Evolutionary conservation across 2,888 invertebrate species (phyloP), one percentile per base, ranked within the genome.

Genomic region (Pollenia labialis): DNA sequence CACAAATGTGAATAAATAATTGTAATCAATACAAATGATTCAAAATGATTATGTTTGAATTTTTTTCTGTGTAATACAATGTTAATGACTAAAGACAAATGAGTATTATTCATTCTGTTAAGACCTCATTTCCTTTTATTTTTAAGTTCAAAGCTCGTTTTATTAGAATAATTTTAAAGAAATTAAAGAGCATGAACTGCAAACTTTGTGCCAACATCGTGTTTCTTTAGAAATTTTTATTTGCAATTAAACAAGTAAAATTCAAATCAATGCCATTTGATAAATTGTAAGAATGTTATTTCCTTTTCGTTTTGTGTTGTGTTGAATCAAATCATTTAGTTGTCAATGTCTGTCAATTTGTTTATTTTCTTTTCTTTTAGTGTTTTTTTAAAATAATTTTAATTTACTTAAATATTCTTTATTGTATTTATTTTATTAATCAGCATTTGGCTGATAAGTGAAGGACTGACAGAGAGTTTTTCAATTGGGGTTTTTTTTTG

Each of bases 391-490:
- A 11, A 50, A 48, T 66, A 48, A 48, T 68, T 10, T 40, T 18
- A 64, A 64, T 64, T 44, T 42, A n/a, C n/a, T 68, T 40, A 40
- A 68, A n/a, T 32, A 11, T 68, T 32, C 50, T 68, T 50, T 69
- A 14, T 69, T 42, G 52, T 69, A 69, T 42, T 54, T 48, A 4
- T 48, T 14, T 23, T 32, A 32, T 48, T 23, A 48, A 23, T 66
- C 32, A 48, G 18, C 48, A 66, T 48, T 48, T 64, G 11, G 18
- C 9, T 64, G 44, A 64, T 44, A 64, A 48, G 32, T 23, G 14
- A 46, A 48, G 23, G 48, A 48, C 48, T 23, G 23, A 48, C 48
- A 48, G 48, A 50, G 66, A 48, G 48, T 23, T 46, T 18, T 66
- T 48, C 9, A 48, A 66, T 23, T 46, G 66, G 66, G 32, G 18